A percentile compares a stretch with the other conserved stretches of the same genome.
These are phyloP conservation scores for Cyrtodaria siliqua DNA, from an alignment of 2,888 invertebrate genomes.

Conservation along the genomic window DNA sequence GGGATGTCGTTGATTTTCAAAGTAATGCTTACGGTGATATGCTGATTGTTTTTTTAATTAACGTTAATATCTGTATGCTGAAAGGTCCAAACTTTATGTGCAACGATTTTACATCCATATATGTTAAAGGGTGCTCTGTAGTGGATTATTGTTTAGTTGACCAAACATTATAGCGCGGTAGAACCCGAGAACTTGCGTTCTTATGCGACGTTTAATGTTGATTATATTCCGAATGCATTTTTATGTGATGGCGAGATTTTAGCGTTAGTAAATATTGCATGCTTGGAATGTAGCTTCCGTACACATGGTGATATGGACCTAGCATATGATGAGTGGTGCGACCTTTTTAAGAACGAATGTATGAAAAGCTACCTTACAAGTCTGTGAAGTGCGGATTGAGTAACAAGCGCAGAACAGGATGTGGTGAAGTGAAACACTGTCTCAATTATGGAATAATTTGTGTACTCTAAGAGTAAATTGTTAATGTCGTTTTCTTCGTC, in stretches of 20 bases:
- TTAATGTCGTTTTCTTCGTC: neutral
- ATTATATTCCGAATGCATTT: neutral
- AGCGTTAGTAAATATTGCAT: conserved; percentile 1
- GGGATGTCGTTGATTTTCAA: no score
- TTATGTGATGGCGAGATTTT: neutral
- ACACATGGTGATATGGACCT: conserved; percentile 1
- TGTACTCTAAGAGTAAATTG: conserved; percentile 6
- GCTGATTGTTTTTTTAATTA: no score
- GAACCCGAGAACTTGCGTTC: no score
- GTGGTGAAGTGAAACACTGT: conserved; percentile 7
- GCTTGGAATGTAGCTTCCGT: conserved; percentile 7
- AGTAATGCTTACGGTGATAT: no score
- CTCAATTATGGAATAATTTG: conserved; percentile 6
- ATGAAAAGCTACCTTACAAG: conserved; percentile 8
- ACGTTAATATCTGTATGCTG: no score
- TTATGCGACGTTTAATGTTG: conserved; percentile 13
- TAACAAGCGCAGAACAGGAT: neutral
- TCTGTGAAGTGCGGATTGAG: neutral
- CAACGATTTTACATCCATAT: no score
- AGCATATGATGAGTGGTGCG: conserved; percentile 13
- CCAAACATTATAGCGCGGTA: no score
- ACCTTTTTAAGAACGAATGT: conserved; percentile 3
- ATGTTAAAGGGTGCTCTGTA: no score
- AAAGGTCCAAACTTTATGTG: no score
- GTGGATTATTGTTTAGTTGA: no score